Base-by-base conservation (phyloP, 2,888 invertebrate genomes). In the Pammene fasciana region DNA sequence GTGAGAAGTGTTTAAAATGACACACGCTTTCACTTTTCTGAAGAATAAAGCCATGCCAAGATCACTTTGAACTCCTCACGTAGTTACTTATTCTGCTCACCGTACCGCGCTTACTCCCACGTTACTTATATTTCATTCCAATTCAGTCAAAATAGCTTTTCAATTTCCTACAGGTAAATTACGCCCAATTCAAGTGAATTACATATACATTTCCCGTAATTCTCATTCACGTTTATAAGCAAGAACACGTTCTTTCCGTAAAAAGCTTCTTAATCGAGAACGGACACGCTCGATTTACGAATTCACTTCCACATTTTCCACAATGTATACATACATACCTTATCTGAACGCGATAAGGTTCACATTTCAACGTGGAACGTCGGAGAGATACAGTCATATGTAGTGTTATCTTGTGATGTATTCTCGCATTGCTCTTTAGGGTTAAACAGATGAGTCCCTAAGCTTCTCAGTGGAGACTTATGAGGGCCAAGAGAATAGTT, bases 261-360 rank as follows among this genome's bases (percentile, higher is more conserved):
- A 61, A 59, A 61, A 46, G 60, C 14, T 48, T 62, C 50, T 62
- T 62, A 62, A 62, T 62, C 41, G 62, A 52, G 41, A 26, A 62
- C 38, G 41, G 50, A 52, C 60, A 61, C 60, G 36, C 50, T 62
- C 50, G 38, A 52, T 52, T 52, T 52, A 52, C 18, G 50, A 41
- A 26, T 18, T 13, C 18, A 50, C 13, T 62, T 18, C 9, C 41
- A 18, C 1, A 16, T 38, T 48, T 11, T 38, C 18, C 9, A 50
- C 14, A 7, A 18, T 50, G 18, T 50, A 14, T 8, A 9, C 13
- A 41, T 62, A 0, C 8, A 26, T 5, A 38, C n/a, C n/a, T 18
- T 18, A 41, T 16, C 1, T 5, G 2, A 1, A 7, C 2, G n/a
- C 9, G 10, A 6, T 62, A 52, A 41, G 62, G 26, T 41, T 26